Percentiles rank a stretch among this genome's conserved stretches.
These are phyloP conservation scores for Gephyroberyx darwinii DNA, from an alignment of 2,797 vertebrate species.

Conservation along the genomic window DNA sequence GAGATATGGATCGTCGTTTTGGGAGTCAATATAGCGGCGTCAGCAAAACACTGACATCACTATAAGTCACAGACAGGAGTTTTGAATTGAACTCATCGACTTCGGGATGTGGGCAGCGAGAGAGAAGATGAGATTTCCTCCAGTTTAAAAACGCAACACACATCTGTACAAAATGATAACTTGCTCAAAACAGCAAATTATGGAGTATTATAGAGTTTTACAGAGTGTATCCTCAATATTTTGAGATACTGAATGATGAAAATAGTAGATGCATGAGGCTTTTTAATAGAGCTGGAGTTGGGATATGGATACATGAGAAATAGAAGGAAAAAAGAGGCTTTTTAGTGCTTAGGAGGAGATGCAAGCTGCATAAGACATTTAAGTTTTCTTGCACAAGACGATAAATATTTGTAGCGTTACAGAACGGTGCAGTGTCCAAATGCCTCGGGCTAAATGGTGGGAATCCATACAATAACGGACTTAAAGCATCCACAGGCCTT, in stretches of 20 bases:
- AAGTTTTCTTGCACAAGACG: slow-evolving; percentile 46
- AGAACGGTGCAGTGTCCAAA: slow-evolving; percentile 58
- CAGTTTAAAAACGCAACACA: slow-evolving; percentile 2
- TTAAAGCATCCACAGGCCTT: slow-evolving; percentile 75
- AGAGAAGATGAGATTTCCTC: not conserved
- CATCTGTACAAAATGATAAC: not conserved
- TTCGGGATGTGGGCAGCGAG: slow-evolving; percentile 1
- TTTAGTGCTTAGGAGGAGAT: not conserved
- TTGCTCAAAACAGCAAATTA: not conserved
- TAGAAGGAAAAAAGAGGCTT: slow-evolving; percentile 2
- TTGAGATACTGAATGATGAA: too few species aligned
- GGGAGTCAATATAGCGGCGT: too few species aligned
- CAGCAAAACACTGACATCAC: too few species aligned
- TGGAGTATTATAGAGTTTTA: too few species aligned
- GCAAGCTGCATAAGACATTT: slow-evolving; percentile 36
- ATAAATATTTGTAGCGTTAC: slow-evolving; percentile 49
- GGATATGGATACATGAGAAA: not conserved
- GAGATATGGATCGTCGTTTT: too few species aligned
- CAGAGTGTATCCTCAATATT: too few species aligned
- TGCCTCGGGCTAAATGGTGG: slow-evolving; percentile 65
- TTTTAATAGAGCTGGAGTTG: slow-evolving; percentile 8
- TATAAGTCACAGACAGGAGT: not conserved
- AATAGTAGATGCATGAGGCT: not conserved
- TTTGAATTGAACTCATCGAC: slow-evolving; percentile 25
- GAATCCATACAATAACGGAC: slow-evolving; percentile 71